A percentile compares a stretch with the other conserved stretches of the same genome.
These are phyloP conservation scores for Rhamphomyia laevipes DNA, from an alignment of 2,888 invertebrate species.

Conservation along the genomic window DNA sequence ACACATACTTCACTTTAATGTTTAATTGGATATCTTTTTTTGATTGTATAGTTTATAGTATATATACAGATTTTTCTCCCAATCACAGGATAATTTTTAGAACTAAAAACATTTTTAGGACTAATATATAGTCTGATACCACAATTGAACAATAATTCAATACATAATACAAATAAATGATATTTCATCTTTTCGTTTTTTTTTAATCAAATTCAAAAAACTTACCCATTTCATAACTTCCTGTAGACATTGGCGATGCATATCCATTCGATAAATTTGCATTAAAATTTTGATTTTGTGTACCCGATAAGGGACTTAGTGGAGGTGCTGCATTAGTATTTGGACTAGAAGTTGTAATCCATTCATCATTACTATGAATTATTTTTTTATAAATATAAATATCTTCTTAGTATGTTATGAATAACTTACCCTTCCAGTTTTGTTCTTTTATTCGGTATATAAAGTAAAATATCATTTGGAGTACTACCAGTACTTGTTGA, in stretches of 20 bases:
- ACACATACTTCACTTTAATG: no score
- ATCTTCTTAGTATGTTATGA: not conserved
- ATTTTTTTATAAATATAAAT: no score
- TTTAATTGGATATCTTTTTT: no score
- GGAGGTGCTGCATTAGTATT: conserved; percentile 46
- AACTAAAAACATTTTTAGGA: no score
- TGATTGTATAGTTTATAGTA: no score
- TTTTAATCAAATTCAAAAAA: conserved; percentile 16
- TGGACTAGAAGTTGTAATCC: conserved; percentile 52
- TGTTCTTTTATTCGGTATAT: conserved; percentile 40
- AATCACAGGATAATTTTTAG: no score
- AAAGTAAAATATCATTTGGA: conserved; percentile 35
- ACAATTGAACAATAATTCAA: no score
- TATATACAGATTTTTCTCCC: no score
- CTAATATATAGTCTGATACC: no score
- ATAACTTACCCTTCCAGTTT: conserved; percentile 36
- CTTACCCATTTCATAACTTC: conserved; percentile 85
- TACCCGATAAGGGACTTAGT: conserved; percentile 56
- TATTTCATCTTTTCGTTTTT: no score
- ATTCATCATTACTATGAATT: conserved; percentile 41
- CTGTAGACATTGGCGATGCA: conserved; percentile 73
- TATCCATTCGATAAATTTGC: conserved; percentile 54
- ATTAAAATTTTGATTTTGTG: conserved; percentile 38
- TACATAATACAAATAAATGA: no score
- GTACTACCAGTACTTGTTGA: not conserved